phyloP scores from a whole-genome alignment of 2,888 invertebrate genomes.

The Tiliacea citrago region DNA sequence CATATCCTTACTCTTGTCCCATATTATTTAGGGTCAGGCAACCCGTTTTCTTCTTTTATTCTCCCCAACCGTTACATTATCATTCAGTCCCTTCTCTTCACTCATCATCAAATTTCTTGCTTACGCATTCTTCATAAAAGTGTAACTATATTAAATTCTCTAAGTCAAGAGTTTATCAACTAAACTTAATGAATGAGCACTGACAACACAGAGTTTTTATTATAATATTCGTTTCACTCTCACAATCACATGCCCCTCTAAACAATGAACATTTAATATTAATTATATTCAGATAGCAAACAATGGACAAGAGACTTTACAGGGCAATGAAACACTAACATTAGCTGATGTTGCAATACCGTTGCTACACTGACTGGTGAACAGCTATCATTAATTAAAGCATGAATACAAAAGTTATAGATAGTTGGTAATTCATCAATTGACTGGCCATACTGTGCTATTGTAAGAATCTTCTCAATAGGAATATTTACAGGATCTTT shows the following conservation, averaged over 20 bases:
- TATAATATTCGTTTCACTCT: constrained; percentile 10
- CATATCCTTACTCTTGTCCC: too few relatives aligned
- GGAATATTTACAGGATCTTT: background rate
- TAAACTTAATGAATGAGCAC: constrained; percentile 16
- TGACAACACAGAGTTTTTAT: constrained; percentile 14
- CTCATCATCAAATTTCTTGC: too few relatives aligned
- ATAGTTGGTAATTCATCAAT: constrained; percentile 49
- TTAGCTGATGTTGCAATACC: constrained; percentile 67
- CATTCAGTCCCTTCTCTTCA: too few relatives aligned
- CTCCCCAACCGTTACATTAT: too few relatives aligned
- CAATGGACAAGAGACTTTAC: constrained; percentile 53
- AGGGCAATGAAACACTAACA: constrained; percentile 53
- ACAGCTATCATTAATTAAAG: constrained; percentile 77
- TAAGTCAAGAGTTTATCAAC: constrained; percentile 9
- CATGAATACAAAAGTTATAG: constrained; percentile 67
- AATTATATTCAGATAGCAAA: constrained; percentile 59
- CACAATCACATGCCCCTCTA: constrained; percentile 17
- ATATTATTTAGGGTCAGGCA: too few relatives aligned
- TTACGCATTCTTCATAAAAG: too few relatives aligned
- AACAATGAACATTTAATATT: constrained; percentile 61
- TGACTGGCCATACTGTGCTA: background rate
- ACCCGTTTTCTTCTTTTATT: too few relatives aligned
- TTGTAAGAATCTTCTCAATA: background rate
- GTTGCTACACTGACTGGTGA: constrained; percentile 66
- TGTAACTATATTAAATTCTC: too few relatives aligned